Base-by-base conservation (phyloP, 1,140 invertebrate species). In the Cydia strobilella region DNA sequence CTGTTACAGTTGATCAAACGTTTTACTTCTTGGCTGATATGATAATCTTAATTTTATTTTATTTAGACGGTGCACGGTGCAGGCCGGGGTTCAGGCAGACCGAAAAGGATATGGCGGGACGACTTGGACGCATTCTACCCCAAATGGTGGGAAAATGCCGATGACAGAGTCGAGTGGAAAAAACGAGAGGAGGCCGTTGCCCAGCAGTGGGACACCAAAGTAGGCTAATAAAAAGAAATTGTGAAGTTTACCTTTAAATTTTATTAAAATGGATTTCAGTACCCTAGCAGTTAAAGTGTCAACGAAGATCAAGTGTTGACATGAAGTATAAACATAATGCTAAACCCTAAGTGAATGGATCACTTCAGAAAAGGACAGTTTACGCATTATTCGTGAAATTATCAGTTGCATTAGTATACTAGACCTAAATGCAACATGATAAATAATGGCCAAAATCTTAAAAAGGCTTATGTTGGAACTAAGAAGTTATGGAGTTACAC, bases 351-450 rank as follows among this genome's bases (percentile, higher is more conserved):
- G 65, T 69, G 65, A 69, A 39, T 69, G 65, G 35, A 18, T 42
- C 65, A 69, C 27, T 35, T 31, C 65, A 69, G 25, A 3, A 65
- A 18, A 18, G 31, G 65, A 35, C 65, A 69, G 35, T 69, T 69
- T 35, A 15, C 31, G 31, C 65, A 39, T 69, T 69, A 69, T 69
- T 69, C 65, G 31, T 69, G 7, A 69, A 69, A 69, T 66, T 66
- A 69, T 69, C 31, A 69, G 31, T 59, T 23, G 23, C 65, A 35
- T 69, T 69, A 69, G 65, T 69, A 35, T 69, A 69, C 65, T 42
- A 18, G 65, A 6, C 25, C 65, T 69, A 69, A 69, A 69, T 18
- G 65, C 35, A 18, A 35, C 35, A 35, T 31, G 13, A 69, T 69
- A 39, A 31, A 35, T 69, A 39, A n/a, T 69, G n/a, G 18, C 9